Evolutionary conservation across 1,140 invertebrate species (phyloP), one percentile per base, ranked within the genome.

Genomic region (Ditylenchus dipsaci): DNA sequence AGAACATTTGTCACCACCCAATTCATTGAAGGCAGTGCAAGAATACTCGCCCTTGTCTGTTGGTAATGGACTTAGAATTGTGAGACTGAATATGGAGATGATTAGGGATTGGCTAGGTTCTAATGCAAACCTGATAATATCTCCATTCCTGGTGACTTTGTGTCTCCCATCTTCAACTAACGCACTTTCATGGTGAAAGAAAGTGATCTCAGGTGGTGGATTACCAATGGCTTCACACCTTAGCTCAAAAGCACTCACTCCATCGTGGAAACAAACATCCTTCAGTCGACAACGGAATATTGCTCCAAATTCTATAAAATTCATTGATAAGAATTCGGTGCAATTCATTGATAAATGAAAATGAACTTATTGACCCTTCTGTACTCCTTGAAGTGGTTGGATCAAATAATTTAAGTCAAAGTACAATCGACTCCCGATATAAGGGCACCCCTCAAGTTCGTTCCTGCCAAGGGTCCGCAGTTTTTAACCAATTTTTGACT

Each of bases 131-230:
- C 67, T 60, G 49, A 53, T 68, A 26, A 67, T 59, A 23, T 73
- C 63, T 3, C 74, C 75, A 15, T 73, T 65, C 9, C 59, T 64
- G n/a, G 53, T 27, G 59, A 75, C 73, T 62, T 77, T 66, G 62
- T 80, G 58, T 57, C 74, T 59, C 3, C 70, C 73, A 57, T 83
- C 79, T 23, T 84, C 82, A 5, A 75, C 73, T 0, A 86, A 65
- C 15, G 82, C 72, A 56, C 84, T 84, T 68, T 86, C 86, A 63
- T 86, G 85, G 49, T 84, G 81, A 66, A 83, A 97, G 94, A 95
- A 99, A 73, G 94, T 91, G n/a, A 97, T 88, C 53, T 87, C 84
- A 0, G 94, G 93, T 78, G 89, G 88, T 0, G 93, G 93, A 77
- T 91, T 90, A 0, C 92, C 93, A 5, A 93, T 90, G 1, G 91